A percentile compares a stretch with the other conserved stretches of the same genome.
phyloP scores from a whole-genome alignment of 1,140 invertebrate species.

The Colletes latitarsis region DNA sequence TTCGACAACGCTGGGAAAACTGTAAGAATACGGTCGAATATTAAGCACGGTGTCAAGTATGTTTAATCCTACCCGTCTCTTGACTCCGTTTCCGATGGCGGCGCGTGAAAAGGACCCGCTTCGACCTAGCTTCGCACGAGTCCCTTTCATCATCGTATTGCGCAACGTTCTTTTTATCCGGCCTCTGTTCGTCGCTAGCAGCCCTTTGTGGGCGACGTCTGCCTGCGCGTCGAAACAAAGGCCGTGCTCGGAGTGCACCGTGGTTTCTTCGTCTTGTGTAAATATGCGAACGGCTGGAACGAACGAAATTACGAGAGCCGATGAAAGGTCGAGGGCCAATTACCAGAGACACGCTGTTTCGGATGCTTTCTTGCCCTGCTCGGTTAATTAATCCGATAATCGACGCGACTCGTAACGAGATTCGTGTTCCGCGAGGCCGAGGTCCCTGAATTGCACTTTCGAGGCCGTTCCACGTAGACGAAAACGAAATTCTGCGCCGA shows the following conservation, averaged over 20 bases:
- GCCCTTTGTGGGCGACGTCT: constrained; percentile 1
- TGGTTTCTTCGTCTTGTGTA: constrained; percentile 6
- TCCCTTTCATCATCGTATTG: constrained; percentile 57
- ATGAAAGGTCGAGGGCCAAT: not conserved
- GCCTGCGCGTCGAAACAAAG: not conserved
- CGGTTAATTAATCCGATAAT: not conserved
- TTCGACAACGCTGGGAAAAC: not conserved
- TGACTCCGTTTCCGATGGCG: constrained; percentile 20
- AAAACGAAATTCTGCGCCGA: not conserved
- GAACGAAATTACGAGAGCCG: constrained; percentile 22
- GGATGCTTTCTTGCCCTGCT: not conserved
- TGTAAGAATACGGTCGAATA: no score
- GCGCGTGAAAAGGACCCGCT: constrained; percentile 27
- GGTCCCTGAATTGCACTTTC: not conserved
- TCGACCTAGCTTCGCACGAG: constrained; percentile 33
- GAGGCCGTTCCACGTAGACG: not conserved
- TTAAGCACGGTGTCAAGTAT: constrained; percentile 21
- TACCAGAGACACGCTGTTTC: not conserved
- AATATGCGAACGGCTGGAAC: not conserved
- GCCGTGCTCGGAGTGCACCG: not conserved
- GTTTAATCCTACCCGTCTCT: constrained; percentile 37
- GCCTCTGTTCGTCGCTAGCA: not conserved
- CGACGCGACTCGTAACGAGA: not conserved
- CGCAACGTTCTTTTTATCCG: not conserved
- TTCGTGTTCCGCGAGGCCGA: not conserved